Evolutionary conservation across 2,888 invertebrate species (phyloP), one percentile per base, ranked within the genome.

Genomic region (Mimas tiliae): DNA sequence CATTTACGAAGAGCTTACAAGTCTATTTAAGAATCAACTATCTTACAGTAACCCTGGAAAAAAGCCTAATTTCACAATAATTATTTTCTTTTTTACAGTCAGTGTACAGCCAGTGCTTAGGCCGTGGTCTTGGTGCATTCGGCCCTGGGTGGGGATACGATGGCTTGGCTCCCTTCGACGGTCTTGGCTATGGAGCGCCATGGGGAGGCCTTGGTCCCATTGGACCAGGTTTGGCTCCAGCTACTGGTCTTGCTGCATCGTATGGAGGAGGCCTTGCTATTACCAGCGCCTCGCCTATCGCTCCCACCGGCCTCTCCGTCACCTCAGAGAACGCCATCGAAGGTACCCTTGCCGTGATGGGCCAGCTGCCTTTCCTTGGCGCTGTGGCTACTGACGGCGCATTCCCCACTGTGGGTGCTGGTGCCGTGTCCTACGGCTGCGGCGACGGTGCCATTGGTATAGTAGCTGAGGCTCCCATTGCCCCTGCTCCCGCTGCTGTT

Each of bases 291-390:
- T 83, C 83, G 7, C 76, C 80, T 19, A 72, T 71, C 16, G 64
- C 80, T 50, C 72, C 79, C 7, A 73, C 78, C 8, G 84, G 84
- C 12, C 70, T 85, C n/a, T 69, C 80, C 12, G 76, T 85, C n/a
- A 66, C 75, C 9, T 83, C 83, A 21, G 80, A 83, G 65, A 81
- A 83, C 68, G 76, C 67, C 1, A 78, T 81, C 48, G 80, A 76
- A 47, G 85, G 84, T 0, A 65, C 68, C 3, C 63, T 84, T 1
- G 70, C 74, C 19, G 76, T 79, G 7, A 68, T 71, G 7, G 83
- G 83, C 21, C 75, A 77, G 67, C 73, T 83, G 64, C 82, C 82
- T 1, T 79, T 84, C 68, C 66, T 78, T n/a, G 79, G 81, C 6
- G 70, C 74, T 6, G 77, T 82, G 0, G 70, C 67, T 27, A 38